Percentiles rank a stretch among this genome's conserved stretches.
phyloP scores from a whole-genome alignment of 2,888 invertebrate species.

The Drosophila neotestacea region DNA sequence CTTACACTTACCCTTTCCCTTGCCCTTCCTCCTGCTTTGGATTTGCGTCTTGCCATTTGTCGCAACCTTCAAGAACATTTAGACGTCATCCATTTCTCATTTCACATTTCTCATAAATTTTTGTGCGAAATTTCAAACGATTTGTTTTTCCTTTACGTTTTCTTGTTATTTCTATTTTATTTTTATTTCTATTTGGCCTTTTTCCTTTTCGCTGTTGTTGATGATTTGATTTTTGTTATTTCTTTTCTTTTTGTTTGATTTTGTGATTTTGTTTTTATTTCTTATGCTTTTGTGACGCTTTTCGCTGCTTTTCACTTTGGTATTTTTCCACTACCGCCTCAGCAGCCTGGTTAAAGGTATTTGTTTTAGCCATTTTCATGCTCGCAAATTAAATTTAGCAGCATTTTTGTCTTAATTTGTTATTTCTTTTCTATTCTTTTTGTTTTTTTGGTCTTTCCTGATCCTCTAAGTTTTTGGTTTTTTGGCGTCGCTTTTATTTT shows the following conservation, averaged over 20 bases:
- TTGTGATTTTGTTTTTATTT: conserved; percentile 25
- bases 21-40: neutral
- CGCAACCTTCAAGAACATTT: conserved; percentile 78
- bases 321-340: conserved; percentile 53
- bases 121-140: conserved; percentile 52
- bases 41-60: conserved; percentile 58
- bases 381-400: conserved; percentile 52
- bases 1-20: neutral
- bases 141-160: conserved; percentile 44
- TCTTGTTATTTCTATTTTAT: conserved; percentile 20
- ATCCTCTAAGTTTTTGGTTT: conserved; percentile 19
- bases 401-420: conserved; percentile 28
- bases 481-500: conserved; percentile 51
- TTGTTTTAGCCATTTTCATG: conserved; percentile 36
- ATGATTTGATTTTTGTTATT: conserved; percentile 14
- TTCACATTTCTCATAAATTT: conserved; percentile 73
- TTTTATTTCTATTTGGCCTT: conserved; percentile 4
- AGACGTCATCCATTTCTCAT: conserved; percentile 81
- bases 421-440: conserved; percentile 5
- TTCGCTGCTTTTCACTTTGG: conserved; percentile 30
- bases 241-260: conserved; percentile 5
- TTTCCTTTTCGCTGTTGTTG: conserved; percentile 6
- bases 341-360: conserved; percentile 45
- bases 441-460: neutral
- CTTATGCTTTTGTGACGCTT: conserved; percentile 27